These are phyloP conservation scores for Meandrusa payeni DNA, from an alignment of 2,888 invertebrate species.

Conservation along the genomic window DNA sequence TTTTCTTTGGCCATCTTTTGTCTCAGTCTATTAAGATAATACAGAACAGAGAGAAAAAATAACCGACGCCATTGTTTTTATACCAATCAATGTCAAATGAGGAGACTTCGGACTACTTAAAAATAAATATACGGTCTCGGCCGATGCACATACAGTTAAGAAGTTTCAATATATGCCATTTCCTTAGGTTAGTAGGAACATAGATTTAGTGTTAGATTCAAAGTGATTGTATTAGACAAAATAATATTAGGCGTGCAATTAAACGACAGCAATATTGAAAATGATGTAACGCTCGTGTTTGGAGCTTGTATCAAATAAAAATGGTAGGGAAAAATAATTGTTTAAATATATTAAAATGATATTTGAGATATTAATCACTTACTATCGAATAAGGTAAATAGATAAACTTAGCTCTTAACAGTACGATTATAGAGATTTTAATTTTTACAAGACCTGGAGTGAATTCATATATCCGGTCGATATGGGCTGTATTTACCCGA, in stretches of 20 bases:
- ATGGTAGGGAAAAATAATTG: constrained; percentile 1
- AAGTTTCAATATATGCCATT: constrained; percentile 44
- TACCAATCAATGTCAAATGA: not conserved
- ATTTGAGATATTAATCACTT: constrained; percentile 5
- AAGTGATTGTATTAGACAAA: constrained; percentile 22
- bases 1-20: too few relatives aligned
- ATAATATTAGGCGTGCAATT: constrained; percentile 26
- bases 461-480: constrained; percentile 3
- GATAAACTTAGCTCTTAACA: constrained; percentile 6
- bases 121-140: constrained; percentile 18
- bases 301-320: constrained; percentile 13
- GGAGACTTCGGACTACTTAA: constrained; percentile 21
- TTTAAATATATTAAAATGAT: constrained; percentile 1
- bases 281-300: constrained; percentile 18
- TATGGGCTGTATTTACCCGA: constrained; percentile 21
- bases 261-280: constrained; percentile 21
- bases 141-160: constrained; percentile 27
- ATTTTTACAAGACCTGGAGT: constrained; percentile 5
- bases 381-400: not conserved
- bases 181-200: constrained; percentile 33
- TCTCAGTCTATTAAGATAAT: too few relatives aligned
- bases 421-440: constrained; percentile 7
- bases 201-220: constrained; percentile 30
- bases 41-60: too few relatives aligned
- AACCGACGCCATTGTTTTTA: too few relatives aligned